Conservation (phyloP, 2,113 vertebrate genomes). For the Phylloscopus whistleri region DNA sequence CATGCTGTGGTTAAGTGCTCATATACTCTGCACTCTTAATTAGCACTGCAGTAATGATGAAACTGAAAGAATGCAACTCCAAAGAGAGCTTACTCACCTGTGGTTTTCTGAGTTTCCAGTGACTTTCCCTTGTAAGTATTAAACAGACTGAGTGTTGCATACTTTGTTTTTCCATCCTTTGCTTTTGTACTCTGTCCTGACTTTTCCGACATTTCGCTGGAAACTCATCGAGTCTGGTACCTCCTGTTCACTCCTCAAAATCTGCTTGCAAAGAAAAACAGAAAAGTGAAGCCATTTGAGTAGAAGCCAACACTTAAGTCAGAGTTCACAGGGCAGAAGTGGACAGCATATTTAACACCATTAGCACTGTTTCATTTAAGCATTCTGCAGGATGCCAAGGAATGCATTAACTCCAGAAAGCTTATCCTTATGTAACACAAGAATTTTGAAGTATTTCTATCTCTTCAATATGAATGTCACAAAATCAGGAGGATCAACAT, state of each 20-base stretch:
- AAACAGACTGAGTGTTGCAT: slow-evolving; percentile 99
- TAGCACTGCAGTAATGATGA: neutral
- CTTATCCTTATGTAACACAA: neutral
- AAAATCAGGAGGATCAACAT: neutral
- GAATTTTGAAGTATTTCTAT: neutral
- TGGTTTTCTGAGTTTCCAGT: slow-evolving; percentile 98
- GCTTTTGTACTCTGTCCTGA: slow-evolving; percentile 99
- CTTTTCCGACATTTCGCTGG: slow-evolving; percentile 99
- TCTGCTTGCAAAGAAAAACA: slow-evolving; percentile 69
- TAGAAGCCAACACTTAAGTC: neutral
- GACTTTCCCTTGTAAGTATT: slow-evolving; percentile 99
- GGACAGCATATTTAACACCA: neutral
- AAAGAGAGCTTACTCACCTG: slow-evolving; percentile 79
- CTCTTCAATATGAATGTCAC: neutral
- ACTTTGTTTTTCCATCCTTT: slow-evolving; percentile 99
- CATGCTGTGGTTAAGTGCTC: neutral
- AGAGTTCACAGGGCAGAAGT: neutral
- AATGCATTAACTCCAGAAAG: neutral
- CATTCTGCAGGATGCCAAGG: neutral
- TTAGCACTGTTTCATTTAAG: neutral
- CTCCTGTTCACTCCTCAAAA: slow-evolving; percentile 85
- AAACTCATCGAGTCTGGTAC: slow-evolving; percentile 99
- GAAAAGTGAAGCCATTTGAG: neutral
- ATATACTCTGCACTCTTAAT: neutral
- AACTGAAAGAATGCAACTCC: neutral